Evolutionary conservation across 2,797 vertebrate genomes (phyloP).

Genomic region (Sebastes glaucus): DNA sequence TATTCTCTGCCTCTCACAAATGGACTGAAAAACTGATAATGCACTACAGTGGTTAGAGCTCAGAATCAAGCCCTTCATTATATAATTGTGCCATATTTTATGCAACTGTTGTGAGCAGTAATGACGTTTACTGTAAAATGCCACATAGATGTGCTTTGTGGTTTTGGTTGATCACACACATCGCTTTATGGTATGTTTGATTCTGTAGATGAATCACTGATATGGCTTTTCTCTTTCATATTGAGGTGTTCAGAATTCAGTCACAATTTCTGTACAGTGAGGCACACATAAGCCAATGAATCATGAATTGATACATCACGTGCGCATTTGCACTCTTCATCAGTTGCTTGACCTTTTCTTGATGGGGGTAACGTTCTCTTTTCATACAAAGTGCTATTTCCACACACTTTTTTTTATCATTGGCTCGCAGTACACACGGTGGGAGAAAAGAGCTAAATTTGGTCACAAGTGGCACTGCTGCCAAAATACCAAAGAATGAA

Average conservation of each 20-base stretch:
- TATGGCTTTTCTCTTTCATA: background rate
- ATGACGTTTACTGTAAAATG: background rate
- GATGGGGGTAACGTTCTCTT: slow-evolving; percentile 40
- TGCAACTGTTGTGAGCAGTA: background rate
- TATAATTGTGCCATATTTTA: background rate
- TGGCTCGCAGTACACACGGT: slow-evolving; percentile 27
- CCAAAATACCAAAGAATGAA: slow-evolving; percentile 80
- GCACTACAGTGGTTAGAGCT: background rate
- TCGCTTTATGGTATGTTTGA: background rate
- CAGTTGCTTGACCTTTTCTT: slow-evolving; percentile 54
- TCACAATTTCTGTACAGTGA: background rate
- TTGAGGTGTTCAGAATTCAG: background rate
- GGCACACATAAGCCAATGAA: background rate
- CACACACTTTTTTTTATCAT: slow-evolving; percentile 55
- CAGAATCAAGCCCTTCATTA: background rate
- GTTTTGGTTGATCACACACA: background rate
- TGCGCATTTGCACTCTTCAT: slow-evolving; percentile 24
- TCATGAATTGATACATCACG: slow-evolving; percentile 11
- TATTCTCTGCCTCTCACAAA: background rate
- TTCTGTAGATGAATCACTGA: background rate
- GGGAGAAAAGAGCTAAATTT: slow-evolving; percentile 50
- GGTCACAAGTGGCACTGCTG: slow-evolving; percentile 65
- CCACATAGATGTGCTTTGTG: background rate
- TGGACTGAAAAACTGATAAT: background rate
- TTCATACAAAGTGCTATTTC: slow-evolving; percentile 51